Conservation (phyloP, 2,113 vertebrate species). For the Apeltes quadracus region DNA sequence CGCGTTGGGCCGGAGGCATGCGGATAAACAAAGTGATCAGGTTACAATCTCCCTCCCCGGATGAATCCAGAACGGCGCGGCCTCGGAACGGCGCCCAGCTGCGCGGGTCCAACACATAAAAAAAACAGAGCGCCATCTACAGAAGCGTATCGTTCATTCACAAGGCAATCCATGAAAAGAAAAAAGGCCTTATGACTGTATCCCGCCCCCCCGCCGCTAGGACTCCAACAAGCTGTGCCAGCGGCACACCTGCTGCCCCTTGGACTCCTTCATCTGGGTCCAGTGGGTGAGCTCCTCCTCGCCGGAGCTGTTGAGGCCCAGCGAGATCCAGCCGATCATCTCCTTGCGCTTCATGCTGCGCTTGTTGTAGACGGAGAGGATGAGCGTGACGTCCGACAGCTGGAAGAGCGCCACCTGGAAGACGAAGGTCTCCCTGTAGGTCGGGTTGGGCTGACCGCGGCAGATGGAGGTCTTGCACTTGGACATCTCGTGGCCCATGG, state of each 20-base stretch:
- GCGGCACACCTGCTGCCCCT: conserved; percentile 95
- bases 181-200: background rate
- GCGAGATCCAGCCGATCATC: conserved; percentile 98
- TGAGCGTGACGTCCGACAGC: conserved; percentile 96
- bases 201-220: conserved; percentile 70
- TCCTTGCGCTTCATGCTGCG: conserved; percentile 99
- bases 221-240: conserved; percentile 96
- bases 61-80: too few relatives aligned
- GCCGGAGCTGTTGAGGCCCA: conserved; percentile 97
- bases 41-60: background rate
- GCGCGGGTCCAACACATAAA: background rate
- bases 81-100: background rate
- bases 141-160: conserved; percentile 25
- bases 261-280: conserved; percentile 98
- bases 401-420: conserved; percentile 98
- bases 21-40: background rate
- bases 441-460: conserved; percentile 94
- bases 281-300: conserved; percentile 96
- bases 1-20: conserved; percentile 9
- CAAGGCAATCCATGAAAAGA: conserved; percentile 6
- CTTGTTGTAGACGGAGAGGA: conserved; percentile 96
- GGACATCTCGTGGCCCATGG: conserved; percentile 99
- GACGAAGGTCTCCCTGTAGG: conserved; percentile 97
- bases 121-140: conserved; percentile 12
- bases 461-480: conserved; percentile 97